Evolutionary conservation across 2,113 vertebrate species (phyloP).

Genomic region (Origma solitaria): DNA sequence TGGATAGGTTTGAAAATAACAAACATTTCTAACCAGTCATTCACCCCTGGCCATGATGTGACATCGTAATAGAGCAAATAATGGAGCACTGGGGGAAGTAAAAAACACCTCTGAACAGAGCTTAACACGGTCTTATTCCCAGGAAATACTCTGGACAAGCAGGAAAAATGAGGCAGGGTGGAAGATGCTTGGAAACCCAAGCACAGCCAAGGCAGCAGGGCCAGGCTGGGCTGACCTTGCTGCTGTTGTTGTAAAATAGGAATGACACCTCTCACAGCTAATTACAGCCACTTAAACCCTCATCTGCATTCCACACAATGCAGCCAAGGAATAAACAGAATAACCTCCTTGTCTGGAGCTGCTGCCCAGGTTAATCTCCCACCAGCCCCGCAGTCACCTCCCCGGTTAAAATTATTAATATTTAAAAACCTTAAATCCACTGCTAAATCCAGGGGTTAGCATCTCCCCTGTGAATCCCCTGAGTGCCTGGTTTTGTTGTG

Average conservation of each 20-base stretch:
- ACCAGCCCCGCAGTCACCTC: not conserved
- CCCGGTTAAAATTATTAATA: not conserved
- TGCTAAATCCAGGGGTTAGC: not conserved
- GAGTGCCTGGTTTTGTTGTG: not conserved
- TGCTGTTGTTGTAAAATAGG: not conserved
- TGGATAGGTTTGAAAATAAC: not conserved
- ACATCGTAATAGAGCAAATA: not conserved
- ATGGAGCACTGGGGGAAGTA: not conserved
- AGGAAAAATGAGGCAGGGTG: not conserved
- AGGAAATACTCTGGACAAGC: not conserved
- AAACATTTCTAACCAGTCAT: not conserved
- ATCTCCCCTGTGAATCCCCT: not conserved
- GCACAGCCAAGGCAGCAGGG: not conserved
- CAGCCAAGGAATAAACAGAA: constrained; percentile 16
- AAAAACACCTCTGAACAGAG: not conserved
- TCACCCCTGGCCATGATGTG: not conserved
- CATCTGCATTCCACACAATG: constrained; percentile 31
- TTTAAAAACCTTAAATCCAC: not conserved
- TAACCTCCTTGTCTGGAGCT: not conserved
- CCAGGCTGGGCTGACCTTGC: not conserved
- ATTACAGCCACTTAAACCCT: constrained; percentile 20
- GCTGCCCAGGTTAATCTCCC: not conserved
- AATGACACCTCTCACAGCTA: not conserved
- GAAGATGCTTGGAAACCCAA: not conserved
- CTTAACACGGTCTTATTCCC: not conserved